Evolutionary conservation across 2,113 vertebrate genomes (phyloP).

Genomic region (Bolborhynchus lineola): DNA sequence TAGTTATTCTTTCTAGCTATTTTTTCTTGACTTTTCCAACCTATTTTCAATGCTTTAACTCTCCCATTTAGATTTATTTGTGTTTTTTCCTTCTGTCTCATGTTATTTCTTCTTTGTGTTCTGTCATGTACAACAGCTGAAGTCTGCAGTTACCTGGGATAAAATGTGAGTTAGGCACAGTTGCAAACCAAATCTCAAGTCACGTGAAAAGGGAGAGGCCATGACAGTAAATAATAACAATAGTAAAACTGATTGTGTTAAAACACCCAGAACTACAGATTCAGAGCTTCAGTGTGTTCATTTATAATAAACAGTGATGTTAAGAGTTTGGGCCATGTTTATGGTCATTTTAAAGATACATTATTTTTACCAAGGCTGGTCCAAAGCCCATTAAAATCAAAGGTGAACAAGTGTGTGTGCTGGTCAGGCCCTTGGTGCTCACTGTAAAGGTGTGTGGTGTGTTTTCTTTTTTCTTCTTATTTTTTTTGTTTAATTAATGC

Average conservation of each 20-base stretch:
- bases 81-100: background rate
- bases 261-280: background rate
- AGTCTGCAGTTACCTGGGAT: background rate
- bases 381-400: background rate
- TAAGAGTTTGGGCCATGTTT: background rate
- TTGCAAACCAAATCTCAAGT: background rate
- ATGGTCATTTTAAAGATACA: background rate
- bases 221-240: background rate
- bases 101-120: background rate
- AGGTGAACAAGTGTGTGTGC: background rate
- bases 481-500: background rate
- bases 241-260: background rate
- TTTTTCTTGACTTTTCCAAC: background rate
- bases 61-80: background rate
- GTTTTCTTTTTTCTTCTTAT: background rate
- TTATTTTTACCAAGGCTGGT: background rate
- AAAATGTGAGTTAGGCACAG: background rate
- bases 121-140: background rate
- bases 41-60: background rate
- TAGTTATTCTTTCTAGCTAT: background rate
- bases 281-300: background rate
- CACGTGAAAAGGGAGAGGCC: background rate
- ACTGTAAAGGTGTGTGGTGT: background rate
- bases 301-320: background rate
- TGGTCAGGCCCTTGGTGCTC: background rate